Conservation (phyloP, 2,113 vertebrate genomes). For the Hipposideros armiger region DNA sequence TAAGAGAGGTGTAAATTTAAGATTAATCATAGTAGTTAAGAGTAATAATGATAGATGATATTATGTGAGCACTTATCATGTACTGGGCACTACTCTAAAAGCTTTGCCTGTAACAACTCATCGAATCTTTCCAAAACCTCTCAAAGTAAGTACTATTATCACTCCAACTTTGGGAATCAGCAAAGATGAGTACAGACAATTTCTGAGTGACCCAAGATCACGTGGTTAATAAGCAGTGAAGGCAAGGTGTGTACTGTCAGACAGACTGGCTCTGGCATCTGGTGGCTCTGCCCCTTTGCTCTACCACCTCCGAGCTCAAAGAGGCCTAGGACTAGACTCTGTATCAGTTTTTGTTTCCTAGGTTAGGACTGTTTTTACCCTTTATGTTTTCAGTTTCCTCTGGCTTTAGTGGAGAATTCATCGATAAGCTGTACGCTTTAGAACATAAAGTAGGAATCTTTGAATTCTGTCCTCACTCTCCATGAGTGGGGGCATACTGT, state of each 20-base stretch:
- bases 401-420: not conserved
- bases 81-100: not conserved
- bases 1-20: not conserved
- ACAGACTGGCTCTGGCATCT: rapidly evolving
- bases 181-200: not conserved
- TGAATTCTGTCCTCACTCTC: not conserved
- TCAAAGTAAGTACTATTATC: not conserved
- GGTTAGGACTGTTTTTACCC: rapidly evolving
- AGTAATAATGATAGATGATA: not conserved
- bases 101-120: not conserved
- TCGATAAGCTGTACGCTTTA: not conserved
- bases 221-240: not conserved
- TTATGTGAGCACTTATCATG: not conserved
- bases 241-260: not conserved
- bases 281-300: not conserved
- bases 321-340: not conserved
- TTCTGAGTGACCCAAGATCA: not conserved
- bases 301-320: not conserved
- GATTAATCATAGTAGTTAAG: not conserved
- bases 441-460: not conserved
- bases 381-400: not conserved
- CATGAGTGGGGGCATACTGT: not conserved
- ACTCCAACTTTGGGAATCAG: not conserved
- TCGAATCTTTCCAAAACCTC: not conserved
- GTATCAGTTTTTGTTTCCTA: not conserved